These are phyloP conservation scores for Sebastes fasciatus DNA, from an alignment of 2,113 vertebrate species.

Conservation along the genomic window DNA sequence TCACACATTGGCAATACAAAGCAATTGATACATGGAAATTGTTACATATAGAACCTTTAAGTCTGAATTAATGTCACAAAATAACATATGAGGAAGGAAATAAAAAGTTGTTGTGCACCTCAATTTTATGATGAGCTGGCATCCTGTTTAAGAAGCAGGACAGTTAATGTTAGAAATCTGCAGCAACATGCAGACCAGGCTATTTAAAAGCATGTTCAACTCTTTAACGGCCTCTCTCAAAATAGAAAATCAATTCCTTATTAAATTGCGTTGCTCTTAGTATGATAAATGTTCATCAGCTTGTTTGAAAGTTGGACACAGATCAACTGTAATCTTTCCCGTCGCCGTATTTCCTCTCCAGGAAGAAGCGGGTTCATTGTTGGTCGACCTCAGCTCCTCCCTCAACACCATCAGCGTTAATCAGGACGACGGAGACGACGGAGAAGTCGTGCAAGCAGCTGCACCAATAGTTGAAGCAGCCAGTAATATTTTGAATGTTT, in stretches of 20 bases:
- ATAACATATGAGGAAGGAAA: neutral
- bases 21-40: too few relatives aligned
- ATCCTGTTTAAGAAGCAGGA: too few relatives aligned
- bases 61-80: neutral
- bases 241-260: too few relatives aligned
- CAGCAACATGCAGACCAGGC: too few relatives aligned
- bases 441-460: slow-evolving; percentile 80
- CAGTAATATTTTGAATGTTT: slow-evolving; percentile 88
- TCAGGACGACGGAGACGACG: slow-evolving; percentile 64
- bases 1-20: too few relatives aligned
- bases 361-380: slow-evolving; percentile 85
- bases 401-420: slow-evolving; percentile 78
- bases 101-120: neutral
- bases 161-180: neutral
- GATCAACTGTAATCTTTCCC: slow-evolving; percentile 8
- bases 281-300: neutral
- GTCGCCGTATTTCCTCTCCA: slow-evolving; percentile 61
- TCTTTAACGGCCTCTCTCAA: too few relatives aligned
- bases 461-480: slow-evolving; percentile 86
- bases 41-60: too few relatives aligned
- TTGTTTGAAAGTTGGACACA: neutral
- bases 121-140: neutral
- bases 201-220: neutral
- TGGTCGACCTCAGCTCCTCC: slow-evolving; percentile 87
- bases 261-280: too few relatives aligned